A percentile compares a stretch with the other conserved stretches of the same genome.
These are phyloP conservation scores for Drosophila fulvimacula DNA, from an alignment of 2,888 invertebrate species.

Conservation along the genomic window DNA sequence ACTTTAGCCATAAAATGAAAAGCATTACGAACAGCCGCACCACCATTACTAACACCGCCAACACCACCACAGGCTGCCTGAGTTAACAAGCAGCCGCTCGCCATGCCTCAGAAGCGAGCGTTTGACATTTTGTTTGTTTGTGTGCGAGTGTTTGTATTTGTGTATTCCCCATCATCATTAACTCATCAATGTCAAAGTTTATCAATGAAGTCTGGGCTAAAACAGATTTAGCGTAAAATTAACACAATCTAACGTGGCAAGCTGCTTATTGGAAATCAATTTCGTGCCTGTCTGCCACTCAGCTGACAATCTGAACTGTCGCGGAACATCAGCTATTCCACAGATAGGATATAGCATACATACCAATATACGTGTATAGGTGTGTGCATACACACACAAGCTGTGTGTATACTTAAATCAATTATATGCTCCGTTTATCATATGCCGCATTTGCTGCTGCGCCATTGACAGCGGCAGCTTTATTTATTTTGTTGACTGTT, in stretches of 20 bases:
- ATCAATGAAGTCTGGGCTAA: slow-evolving; percentile 69
- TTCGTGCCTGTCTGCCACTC: slow-evolving; percentile 58
- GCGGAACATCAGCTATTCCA: slow-evolving; percentile 21
- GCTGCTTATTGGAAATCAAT: slow-evolving; percentile 76
- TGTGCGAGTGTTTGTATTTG: slow-evolving; percentile 18
- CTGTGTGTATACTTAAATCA: slow-evolving; percentile 64
- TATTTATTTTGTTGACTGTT: slow-evolving; percentile 15
- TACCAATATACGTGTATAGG: slow-evolving; percentile 3
- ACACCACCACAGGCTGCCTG: slow-evolving; percentile 4
- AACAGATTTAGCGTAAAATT: slow-evolving; percentile 80
- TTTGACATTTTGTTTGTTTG: slow-evolving; percentile 66
- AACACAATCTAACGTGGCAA: slow-evolving; percentile 71
- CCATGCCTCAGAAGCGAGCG: slow-evolving; percentile 16
- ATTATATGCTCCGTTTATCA: slow-evolving; percentile 66
- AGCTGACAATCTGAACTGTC: slow-evolving; percentile 52
- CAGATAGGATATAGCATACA: slow-evolving; percentile 6
- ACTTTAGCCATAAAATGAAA: slow-evolving; percentile 66
- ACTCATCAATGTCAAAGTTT: slow-evolving; percentile 81
- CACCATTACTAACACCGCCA: neutral
- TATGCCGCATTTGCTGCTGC: slow-evolving; percentile 14
- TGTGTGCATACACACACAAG: too few relatives aligned
- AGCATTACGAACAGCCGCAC: slow-evolving; percentile 5
- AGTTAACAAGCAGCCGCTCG: slow-evolving; percentile 50
- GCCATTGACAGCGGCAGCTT: slow-evolving; percentile 5
- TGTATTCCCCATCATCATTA: slow-evolving; percentile 74